These are phyloP conservation scores for Takifugu rubripes DNA, from an alignment of 2,797 vertebrate genomes.

Conservation along the genomic window DNA sequence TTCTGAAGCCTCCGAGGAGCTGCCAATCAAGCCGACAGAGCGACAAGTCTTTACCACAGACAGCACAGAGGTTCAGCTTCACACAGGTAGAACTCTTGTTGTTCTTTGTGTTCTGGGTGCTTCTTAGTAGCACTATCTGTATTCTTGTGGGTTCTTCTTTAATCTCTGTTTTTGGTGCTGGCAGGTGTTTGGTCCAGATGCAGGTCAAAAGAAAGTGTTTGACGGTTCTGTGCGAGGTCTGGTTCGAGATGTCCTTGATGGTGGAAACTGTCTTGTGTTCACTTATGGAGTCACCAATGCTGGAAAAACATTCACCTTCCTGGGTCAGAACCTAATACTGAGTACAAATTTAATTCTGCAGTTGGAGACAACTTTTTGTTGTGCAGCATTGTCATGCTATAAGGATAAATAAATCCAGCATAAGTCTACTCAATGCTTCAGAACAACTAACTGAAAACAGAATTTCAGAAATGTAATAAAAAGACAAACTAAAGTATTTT, in stretches of 20 bases:
- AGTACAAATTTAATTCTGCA: background rate
- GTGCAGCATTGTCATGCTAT: background rate
- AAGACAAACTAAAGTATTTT: too few species aligned
- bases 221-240: constrained; percentile 81
- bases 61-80: constrained; percentile 87
- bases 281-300: constrained; percentile 93
- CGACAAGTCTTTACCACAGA: constrained; percentile 79
- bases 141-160: background rate
- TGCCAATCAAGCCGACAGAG: constrained; percentile 69
- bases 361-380: background rate
- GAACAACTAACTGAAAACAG: too few species aligned
- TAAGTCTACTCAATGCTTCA: too few species aligned
- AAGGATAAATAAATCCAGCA: too few species aligned
- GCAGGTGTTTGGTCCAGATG: constrained; percentile 87
- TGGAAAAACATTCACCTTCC: constrained; percentile 93
- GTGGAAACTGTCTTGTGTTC: constrained; percentile 88
- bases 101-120: too few species aligned
- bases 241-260: constrained; percentile 83
- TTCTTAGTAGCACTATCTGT: background rate
- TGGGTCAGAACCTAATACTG: constrained; percentile 70
- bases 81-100: constrained; percentile 76
- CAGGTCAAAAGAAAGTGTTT: constrained; percentile 87
- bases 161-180: too few species aligned
- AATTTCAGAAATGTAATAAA: too few species aligned
- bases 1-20: constrained; percentile 80